Base-by-base conservation (phyloP, 2,888 invertebrate species). In the Zootermopsis nevadensis region DNA sequence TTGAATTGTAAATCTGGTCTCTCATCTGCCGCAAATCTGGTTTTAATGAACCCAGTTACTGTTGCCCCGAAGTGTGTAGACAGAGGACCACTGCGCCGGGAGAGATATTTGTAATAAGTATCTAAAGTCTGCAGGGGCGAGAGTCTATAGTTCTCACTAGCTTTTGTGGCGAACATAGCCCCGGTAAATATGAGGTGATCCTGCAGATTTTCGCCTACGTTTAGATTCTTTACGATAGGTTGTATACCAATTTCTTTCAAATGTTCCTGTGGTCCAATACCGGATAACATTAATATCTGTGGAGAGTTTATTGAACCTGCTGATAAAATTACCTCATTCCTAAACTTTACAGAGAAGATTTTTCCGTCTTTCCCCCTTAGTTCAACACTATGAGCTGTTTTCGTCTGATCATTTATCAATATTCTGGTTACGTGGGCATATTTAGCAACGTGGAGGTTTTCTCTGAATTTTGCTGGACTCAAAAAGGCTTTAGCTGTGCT, bases 401-500 rank as follows among this genome's bases (percentile, higher is more conserved):
- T 93, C 0, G 91, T 91, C 15, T 89, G 89, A 0, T 90, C 90
- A 86, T 93, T 91, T 84, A 93, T 91, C 24, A 94, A 86, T 42
- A 94, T 89, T 88, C 91, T 92, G 1, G 91, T 91, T 0, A 92
- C 94, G 88, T 92, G 91, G 84, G 92, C 93, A 35, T 90, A 88
- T 86, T 93, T 93, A 15, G 92, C 90, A 12, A 95, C 89, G 83
- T 93, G 91, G n/a, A 95, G 89, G 87, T 95, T 95, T 53, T 89
- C 91, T 84, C 95, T 89, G 42, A 90, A 89, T 60, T 90, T 90
- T 0, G 91, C 91, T 0, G 93, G 93, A 86, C 92, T 91, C 80
- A 95, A 88, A 86, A 94, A 95, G 0, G 94, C 94, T 87, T 92
- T 90, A 77, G 93, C 93, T 0, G 93, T 92, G 88, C 94, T 94